Percentiles rank a stretch among this genome's conserved stretches.
Conservation (phyloP, 2,113 vertebrate genomes). For the Brachirus orientalis region DNA sequence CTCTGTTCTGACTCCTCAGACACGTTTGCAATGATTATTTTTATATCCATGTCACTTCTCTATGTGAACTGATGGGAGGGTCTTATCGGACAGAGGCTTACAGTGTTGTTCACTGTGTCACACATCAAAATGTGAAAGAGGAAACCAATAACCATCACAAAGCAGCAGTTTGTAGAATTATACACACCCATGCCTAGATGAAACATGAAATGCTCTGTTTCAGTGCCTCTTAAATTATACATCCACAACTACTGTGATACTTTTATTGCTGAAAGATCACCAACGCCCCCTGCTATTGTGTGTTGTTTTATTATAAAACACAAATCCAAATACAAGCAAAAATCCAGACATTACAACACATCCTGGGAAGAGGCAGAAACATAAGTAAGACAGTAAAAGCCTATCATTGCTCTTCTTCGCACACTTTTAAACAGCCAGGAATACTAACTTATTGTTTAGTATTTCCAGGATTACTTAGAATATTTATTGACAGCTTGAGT, state of each 20-base stretch:
- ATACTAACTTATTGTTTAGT: conserved; percentile 1
- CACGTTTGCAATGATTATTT: neutral
- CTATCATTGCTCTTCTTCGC: conserved; percentile 12
- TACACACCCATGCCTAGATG: neutral
- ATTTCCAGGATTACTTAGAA: conserved; percentile 6
- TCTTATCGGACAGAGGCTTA: too few relatives aligned
- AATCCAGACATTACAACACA: conserved; percentile 61
- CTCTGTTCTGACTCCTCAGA: too few relatives aligned
- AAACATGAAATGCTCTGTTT: neutral
- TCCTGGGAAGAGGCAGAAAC: conserved; percentile 32
- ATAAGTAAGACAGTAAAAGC: conserved; percentile 33
- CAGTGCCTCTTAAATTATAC: neutral
- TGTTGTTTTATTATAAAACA: conserved; percentile 76
- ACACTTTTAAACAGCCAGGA: conserved; percentile 1
- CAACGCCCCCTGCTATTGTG: conserved; percentile 23
- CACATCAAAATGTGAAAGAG: neutral
- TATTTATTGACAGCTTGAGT: neutral
- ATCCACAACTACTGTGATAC: neutral
- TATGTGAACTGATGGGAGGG: neutral
- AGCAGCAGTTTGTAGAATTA: neutral
- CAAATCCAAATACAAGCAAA: conserved; percentile 57
- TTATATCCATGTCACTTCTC: neutral
- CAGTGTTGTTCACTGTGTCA: too few relatives aligned
- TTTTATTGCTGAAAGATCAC: neutral
- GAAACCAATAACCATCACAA: neutral